phyloP scores from a whole-genome alignment of 2,797 vertebrate genomes.

The Chelonia mydas region DNA sequence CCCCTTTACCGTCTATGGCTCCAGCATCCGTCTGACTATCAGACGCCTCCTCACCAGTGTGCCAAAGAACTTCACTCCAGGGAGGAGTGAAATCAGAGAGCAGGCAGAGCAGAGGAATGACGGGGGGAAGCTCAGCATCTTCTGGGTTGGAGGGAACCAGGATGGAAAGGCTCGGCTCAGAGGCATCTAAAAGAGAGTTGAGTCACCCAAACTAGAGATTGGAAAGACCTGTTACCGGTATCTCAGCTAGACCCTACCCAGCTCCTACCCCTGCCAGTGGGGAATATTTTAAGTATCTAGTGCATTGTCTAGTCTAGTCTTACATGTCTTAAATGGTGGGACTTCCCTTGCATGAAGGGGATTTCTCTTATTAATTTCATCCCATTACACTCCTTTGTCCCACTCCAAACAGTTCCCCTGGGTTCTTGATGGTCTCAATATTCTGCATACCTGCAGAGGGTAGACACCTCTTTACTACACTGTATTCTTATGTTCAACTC shows the following conservation, averaged over 20 bases:
- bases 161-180: background rate
- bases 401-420: background rate
- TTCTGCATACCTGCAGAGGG: background rate
- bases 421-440: background rate
- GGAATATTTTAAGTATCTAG: background rate
- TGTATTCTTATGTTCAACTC: background rate
- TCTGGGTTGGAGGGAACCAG: accelerated
- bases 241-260: background rate
- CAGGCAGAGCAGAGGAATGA: background rate
- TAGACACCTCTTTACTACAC: background rate
- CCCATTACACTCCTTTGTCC: background rate
- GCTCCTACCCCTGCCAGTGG: background rate
- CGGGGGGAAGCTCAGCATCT: background rate
- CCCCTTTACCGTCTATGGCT: background rate
- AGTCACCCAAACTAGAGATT: accelerated
- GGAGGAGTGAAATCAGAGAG: background rate
- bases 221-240: background rate
- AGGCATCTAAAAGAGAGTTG: background rate
- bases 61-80: background rate
- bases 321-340: background rate
- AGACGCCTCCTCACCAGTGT: background rate
- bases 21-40: background rate
- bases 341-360: background rate
- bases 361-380: background rate
- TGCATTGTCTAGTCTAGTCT: background rate